Base-by-base conservation (phyloP, 92 coral and sea anemone species). In the Pocillopora grandis region DNA sequence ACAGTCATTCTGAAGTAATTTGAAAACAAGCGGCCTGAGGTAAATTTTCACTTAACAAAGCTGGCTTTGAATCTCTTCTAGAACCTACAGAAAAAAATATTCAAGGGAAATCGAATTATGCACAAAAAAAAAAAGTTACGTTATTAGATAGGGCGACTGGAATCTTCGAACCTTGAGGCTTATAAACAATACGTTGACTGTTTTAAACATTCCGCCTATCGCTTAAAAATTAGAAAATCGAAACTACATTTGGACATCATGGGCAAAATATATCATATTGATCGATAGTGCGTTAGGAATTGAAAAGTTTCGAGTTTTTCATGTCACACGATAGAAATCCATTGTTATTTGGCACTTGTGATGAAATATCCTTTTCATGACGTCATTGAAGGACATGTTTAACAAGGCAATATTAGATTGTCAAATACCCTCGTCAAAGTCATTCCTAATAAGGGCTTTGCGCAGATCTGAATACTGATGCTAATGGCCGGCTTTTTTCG, bases 311-410 rank as follows among this genome's bases (percentile, higher is more conserved):
- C 55, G 20, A 17, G 78, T 56, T 75, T 75, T 75, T 17, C 33
- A 58, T 76, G 23, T 31, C 60, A 4, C 33, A 37, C 3, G 67
- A 4, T 58, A 57, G 60, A 17, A 27, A 36, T 57, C 68, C 21
- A 9, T 21, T 57, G 77, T 61, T 31, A 20, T 33, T 33, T 36
- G 14, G 56, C 2, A 6, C 10, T 70, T 15, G 56, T 15, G 75
- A 13, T 21, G 35, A 10, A 56, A 66, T 9, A 23, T 35, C 33
- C 75, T 19, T 55, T 20, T 20, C 59, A 5, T 81, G 85, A 81
- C 85, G 85, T 71, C 70, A 60, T 64, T 56, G 33, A 35, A 62
- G 27, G 85, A 31, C 83, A 66, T 16, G 23, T 3, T 27, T 56
- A 63, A 16, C 55, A 18, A 81, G 60, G 52, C 52, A 42, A 42